Percentiles rank a stretch among this genome's conserved stretches.
Conservation (phyloP, 2,888 invertebrate genomes). For the Caenorhabditis sulstoni region DNA sequence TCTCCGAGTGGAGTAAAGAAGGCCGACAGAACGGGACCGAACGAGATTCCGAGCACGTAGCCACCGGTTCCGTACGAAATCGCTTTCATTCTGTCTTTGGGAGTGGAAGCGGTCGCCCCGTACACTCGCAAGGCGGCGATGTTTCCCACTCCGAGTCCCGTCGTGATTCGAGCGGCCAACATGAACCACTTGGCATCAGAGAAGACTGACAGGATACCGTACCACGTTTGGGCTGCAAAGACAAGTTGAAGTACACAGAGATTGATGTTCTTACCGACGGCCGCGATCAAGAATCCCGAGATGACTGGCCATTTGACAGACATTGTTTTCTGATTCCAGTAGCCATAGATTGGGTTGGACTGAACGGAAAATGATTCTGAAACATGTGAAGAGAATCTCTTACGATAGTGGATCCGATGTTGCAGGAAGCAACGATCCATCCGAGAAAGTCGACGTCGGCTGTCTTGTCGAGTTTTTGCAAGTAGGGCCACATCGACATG, state of each 20-base stretch:
- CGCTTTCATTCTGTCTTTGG: constrained; percentile 64
- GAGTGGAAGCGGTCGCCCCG: constrained; percentile 62
- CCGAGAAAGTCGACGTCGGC: constrained; percentile 46
- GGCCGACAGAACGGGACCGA: constrained; percentile 66
- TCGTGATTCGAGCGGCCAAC: constrained; percentile 57
- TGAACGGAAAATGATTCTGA: constrained; percentile 9
- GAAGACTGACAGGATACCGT: constrained; percentile 29
- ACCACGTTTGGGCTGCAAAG: constrained; percentile 43
- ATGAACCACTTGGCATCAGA: constrained; percentile 61
- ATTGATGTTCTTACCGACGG: constrained; percentile 21
- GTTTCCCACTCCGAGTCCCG: constrained; percentile 65
- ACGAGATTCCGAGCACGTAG: constrained; percentile 63
- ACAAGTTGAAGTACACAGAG: no score
- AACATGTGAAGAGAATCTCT: not conserved
- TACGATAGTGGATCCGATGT: constrained; percentile 43
- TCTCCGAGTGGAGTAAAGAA: constrained; percentile 65
- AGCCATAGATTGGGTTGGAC: constrained; percentile 64
- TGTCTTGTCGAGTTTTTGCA: constrained; percentile 42
- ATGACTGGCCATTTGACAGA: constrained; percentile 59
- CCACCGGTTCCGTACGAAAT: constrained; percentile 68
- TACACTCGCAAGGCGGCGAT: constrained; percentile 65
- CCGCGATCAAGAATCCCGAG: constrained; percentile 55
- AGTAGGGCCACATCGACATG: constrained; percentile 63
- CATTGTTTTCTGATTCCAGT: constrained; percentile 64
- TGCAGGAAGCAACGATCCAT: constrained; percentile 46